Base-by-base conservation (phyloP, 1,140 invertebrate species). In the Bombus consobrinus region DNA sequence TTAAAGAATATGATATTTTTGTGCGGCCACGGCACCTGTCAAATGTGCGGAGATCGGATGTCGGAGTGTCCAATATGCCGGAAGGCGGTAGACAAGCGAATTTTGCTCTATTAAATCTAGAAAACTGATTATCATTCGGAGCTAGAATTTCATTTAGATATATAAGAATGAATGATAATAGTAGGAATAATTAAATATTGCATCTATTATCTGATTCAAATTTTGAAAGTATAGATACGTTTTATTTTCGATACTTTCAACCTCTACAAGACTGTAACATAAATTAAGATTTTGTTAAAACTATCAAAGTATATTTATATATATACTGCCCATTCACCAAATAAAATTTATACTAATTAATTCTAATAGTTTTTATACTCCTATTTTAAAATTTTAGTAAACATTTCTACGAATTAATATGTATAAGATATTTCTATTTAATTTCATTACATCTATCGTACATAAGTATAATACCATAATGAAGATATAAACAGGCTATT, bases 1-100 rank as follows among this genome's bases (percentile, higher is more conserved):
- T 96, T 99, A 91, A 99, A 99, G 95, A 99, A 99, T 95, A 99
- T 99, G 98, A 99, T 99, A 89, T 99, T 99, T 95, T 96, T 99
- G 9, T 99, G 99, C 95, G 99, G 99, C 15, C 99, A 99, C 95
- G 99, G 98, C 77, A 98, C 98, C 43, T 99, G 99, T 94, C 99
- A 99, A 96, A 98, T 99, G 97, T 99, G 99, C 95, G 99, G 99
- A 25, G 99, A 99, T 96, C 97, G 98, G 88, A 99, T 99, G 97
- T 97, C 97, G 78, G 98, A 99, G 91, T 99, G 99, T 94, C 99
- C 99, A 13, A 99, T 99, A 92, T 99, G 99, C 95, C 96, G 99
- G 81, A 99, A 99, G 95, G 96, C 97, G 77, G 98, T 99, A 34
- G 98, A 99, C 94, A 99, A 99, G 94, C 96, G 98, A 86, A 99